Conservation (phyloP, 2,113 vertebrate genomes). For the Myanophis thanlyinensis region DNA sequence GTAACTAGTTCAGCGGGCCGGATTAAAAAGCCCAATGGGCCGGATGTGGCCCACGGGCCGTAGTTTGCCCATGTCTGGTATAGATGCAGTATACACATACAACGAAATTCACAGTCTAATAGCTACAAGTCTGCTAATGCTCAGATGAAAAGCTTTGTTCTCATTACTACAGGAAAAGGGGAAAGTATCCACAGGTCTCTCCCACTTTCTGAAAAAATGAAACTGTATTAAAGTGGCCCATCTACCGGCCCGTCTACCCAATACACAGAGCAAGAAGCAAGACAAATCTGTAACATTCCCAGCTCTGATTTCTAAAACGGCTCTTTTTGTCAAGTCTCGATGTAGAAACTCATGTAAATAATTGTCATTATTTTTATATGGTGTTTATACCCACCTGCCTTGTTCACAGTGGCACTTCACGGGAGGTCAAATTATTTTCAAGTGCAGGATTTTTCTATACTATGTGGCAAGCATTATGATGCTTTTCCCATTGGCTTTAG, state of each 20-base stretch:
- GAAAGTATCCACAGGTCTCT: background rate
- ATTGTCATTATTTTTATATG: background rate
- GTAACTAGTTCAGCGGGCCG: too few relatives aligned
- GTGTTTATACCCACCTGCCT: background rate
- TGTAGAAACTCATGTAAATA: background rate
- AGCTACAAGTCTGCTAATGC: background rate
- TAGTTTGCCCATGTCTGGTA: too few relatives aligned
- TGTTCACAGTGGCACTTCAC: accelerated
- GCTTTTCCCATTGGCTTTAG: background rate
- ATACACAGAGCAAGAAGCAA: background rate
- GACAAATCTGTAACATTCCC: too few relatives aligned
- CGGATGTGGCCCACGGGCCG: too few relatives aligned
- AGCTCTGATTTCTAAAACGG: background rate
- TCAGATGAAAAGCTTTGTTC: background rate
- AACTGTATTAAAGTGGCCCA: background rate
- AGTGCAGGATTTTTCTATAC: background rate
- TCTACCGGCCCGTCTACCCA: background rate
- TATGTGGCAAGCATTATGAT: background rate
- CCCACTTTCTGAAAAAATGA: background rate
- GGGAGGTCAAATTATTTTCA: background rate
- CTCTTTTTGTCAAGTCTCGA: background rate
- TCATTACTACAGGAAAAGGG: background rate
- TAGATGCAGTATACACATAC: too few relatives aligned
- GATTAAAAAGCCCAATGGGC: too few relatives aligned
- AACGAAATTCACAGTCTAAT: too few relatives aligned